A percentile compares a stretch with the other conserved stretches of the same genome.
These are phyloP conservation scores for Myzus persicae DNA, from an alignment of 1,140 invertebrate species.

Conservation along the genomic window DNA sequence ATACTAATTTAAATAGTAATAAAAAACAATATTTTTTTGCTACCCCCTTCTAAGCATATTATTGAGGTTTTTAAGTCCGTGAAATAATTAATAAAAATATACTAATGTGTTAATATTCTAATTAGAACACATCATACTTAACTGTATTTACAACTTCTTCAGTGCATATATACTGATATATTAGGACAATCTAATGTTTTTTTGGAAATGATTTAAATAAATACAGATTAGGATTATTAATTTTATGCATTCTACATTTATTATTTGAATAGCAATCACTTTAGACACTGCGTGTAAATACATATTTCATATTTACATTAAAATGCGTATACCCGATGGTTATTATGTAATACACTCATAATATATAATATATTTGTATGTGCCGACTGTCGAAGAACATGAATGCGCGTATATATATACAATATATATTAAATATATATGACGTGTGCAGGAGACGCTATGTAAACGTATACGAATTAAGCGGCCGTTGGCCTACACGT, in stretches of 20 bases:
- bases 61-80: no score
- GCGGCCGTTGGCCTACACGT: slow-evolving; percentile 1
- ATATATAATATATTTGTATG: background rate
- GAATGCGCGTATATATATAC: background rate
- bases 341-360: background rate
- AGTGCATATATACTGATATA: no score
- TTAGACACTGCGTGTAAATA: no score
- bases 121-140: background rate
- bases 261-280: background rate
- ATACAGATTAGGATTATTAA: background rate
- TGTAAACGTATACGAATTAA: slow-evolving; percentile 1
- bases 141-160: background rate
- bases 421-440: background rate
- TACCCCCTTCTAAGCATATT: no score
- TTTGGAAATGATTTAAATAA: background rate
- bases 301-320: no score
- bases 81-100: no score
- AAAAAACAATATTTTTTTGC: no score
- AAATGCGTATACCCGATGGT: background rate
- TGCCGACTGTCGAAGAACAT: background rate
- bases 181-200: background rate
- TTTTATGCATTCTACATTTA: no score
- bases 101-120: no score
- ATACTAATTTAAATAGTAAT: no score
- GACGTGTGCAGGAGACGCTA: background rate